These are phyloP conservation scores for Muschampia plurimacula DNA, from an alignment of 2,888 invertebrate species.

Conservation along the genomic window DNA sequence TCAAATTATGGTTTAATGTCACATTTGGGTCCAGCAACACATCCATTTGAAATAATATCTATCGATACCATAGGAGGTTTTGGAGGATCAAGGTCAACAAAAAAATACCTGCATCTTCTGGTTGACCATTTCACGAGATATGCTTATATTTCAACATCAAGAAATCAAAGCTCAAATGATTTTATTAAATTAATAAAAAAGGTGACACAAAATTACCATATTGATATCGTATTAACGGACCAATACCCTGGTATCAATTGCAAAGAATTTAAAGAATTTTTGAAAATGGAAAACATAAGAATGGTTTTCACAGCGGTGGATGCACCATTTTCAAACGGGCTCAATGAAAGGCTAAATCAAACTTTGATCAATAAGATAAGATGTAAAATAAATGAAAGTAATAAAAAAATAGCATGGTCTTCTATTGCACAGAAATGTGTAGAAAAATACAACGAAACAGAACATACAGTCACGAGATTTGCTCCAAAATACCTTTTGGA, in stretches of 20 bases:
- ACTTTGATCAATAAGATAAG: background rate
- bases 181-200: background rate
- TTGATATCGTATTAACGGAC: background rate
- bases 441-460: background rate
- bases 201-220: background rate
- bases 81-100: background rate
- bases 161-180: background rate
- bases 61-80: background rate
- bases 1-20: background rate
- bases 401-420: background rate
- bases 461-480: background rate
- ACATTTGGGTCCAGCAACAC: background rate
- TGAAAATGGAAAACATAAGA: background rate
- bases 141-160: background rate
- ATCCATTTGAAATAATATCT: background rate
- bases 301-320: background rate
- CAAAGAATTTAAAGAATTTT: background rate
- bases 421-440: background rate
- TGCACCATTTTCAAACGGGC: background rate
- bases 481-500: background rate
- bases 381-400: background rate
- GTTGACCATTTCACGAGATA: background rate
- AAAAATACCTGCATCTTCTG: background rate
- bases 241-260: background rate
- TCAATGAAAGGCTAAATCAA: background rate